Conservation (phyloP, 1,140 invertebrate species). For the Lamellibrachia luymesi region DNA sequence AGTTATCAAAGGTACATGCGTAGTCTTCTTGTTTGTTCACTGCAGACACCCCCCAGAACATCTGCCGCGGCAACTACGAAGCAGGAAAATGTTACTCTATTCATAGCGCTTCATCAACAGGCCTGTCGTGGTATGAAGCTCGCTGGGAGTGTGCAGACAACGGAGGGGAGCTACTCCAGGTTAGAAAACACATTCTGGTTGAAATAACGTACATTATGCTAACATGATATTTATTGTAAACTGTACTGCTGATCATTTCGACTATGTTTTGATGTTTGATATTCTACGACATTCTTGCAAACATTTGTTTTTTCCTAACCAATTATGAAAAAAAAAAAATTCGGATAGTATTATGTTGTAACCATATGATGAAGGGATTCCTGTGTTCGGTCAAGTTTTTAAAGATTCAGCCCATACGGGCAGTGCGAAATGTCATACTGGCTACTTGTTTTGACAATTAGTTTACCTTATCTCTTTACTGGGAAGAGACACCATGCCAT, state of each 20-base stretch:
- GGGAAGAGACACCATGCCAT: too few relatives aligned
- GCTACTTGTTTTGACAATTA: too few relatives aligned
- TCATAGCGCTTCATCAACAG: neutral
- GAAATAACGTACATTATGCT: neutral
- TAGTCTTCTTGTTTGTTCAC: neutral
- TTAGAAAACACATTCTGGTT: neutral
- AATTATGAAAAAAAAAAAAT: too few relatives aligned
- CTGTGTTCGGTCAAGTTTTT: too few relatives aligned
- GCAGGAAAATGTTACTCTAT: neutral
- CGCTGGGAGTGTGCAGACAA: neutral
- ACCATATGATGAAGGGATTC: too few relatives aligned
- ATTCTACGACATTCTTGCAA: too few relatives aligned
- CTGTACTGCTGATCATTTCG: neutral
- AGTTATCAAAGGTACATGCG: neutral
- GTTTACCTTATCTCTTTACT: too few relatives aligned
- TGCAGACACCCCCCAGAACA: neutral
- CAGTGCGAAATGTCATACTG: too few relatives aligned
- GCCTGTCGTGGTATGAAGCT: neutral
- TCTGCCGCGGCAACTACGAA: neutral
- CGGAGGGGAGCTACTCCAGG: neutral
- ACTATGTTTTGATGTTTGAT: too few relatives aligned
- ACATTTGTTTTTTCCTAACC: too few relatives aligned
- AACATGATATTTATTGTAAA: neutral
- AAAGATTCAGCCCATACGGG: too few relatives aligned
- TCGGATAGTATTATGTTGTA: too few relatives aligned